Base-by-base conservation (phyloP, 1,140 invertebrate species). In the Oscheius sp. region DNA sequence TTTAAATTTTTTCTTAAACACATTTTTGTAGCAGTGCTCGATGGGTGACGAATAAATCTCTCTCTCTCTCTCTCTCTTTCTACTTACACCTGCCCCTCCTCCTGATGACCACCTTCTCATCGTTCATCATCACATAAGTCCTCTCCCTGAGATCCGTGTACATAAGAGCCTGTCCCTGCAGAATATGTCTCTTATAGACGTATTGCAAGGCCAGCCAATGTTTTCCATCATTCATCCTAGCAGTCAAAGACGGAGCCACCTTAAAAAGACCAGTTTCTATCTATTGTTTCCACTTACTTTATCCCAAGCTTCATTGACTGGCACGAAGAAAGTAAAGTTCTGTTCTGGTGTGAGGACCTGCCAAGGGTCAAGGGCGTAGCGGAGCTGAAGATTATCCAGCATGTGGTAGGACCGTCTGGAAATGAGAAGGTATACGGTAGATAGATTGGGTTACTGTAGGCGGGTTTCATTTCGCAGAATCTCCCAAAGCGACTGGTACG, bases 321-420 rank as follows among this genome's bases (percentile, higher is more conserved):
- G 93, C 1, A 93, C 93, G 82, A 97, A 95, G 82, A 92, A 93
- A 0, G 94, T 97, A 85, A 91, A 95, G 36, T 90, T 89, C 73
- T 91, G 90, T 64, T 89, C 89, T 31, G 89, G 78, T 10, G 83
- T 79, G 13, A 81, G 61, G n/a, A 96, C 82, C 76, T 83, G 82
- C 82, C 82, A 83, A 13, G 82, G 82, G 62, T 83, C 83, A 13
- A 83, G 73, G 0, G 75, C 68, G 49, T 84, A 84, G 26, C 72
- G 52, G 15, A 83, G 68, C 59, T 83, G 83, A 28, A 83, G 61
- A 67, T 83, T 84, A 26, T 75, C 46, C 65, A 83, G 61, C 83
- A 84, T 83, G 45, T 79, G 67, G 65, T 77, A 81, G 0, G 80
- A 82, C 1, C 32, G 28, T 70, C 79, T 80, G 55, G 31, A 80